Conservation (phyloP, 1,140 invertebrate genomes). For the Eriosoma lanigerum region DNA sequence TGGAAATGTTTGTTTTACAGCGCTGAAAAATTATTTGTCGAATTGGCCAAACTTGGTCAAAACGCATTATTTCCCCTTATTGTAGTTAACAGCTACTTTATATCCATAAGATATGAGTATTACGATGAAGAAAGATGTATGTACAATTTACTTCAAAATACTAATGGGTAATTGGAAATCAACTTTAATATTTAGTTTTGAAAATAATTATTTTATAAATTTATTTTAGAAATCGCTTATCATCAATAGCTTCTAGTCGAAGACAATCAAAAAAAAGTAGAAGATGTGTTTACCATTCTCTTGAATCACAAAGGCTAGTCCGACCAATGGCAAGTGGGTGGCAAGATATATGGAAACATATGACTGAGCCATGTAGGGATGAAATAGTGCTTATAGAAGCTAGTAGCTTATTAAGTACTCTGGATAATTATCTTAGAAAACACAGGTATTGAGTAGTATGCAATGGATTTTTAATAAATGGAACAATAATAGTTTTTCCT, state of each 20-base stretch:
- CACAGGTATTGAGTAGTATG: constrained; percentile 73
- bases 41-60: constrained; percentile 44
- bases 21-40: constrained; percentile 46
- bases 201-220: not conserved
- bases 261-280: constrained; percentile 79
- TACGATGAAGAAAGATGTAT: constrained; percentile 44
- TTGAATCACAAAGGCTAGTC: constrained; percentile 76
- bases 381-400: constrained; percentile 84
- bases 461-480: too few relatives aligned
- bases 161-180: constrained; percentile 38
- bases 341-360: constrained; percentile 84
- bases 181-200: not conserved
- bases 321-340: constrained; percentile 70
- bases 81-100: constrained; percentile 27
- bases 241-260: constrained; percentile 48
- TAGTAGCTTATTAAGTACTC: constrained; percentile 75
- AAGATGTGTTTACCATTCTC: constrained; percentile 80
- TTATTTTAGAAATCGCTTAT: constrained; percentile 41
- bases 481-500: too few relatives aligned
- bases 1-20: constrained; percentile 1
- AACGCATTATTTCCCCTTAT: constrained; percentile 45
- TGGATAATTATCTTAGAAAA: constrained; percentile 86
- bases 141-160: constrained; percentile 48
- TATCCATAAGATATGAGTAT: constrained; percentile 44
- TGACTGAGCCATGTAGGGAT: constrained; percentile 79